Percentiles rank a stretch among this genome's conserved stretches.
Evolutionary conservation across 2,797 vertebrate species (phyloP).

Genomic region (Acrossocheilus fasciatus): DNA sequence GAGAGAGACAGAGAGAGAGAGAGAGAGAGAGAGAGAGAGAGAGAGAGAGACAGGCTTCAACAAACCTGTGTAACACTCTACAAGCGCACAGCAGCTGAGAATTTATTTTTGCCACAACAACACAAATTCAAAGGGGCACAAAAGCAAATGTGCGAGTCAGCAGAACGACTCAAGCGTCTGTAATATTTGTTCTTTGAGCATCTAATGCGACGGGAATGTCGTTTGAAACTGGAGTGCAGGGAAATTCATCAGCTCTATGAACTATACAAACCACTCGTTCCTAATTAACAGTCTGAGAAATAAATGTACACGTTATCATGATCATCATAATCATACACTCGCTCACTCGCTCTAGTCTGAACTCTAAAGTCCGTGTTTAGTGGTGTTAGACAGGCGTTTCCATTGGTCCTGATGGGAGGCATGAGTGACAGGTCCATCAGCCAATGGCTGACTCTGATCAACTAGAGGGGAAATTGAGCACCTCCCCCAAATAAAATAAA

Average conservation of each 20-base stretch:
- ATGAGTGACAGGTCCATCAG: conserved; percentile 62
- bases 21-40: background rate
- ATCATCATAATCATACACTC: conserved; percentile 56
- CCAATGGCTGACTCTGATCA: conserved; percentile 70
- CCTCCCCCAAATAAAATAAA: conserved; percentile 47
- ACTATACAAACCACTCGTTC: background rate
- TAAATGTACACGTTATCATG: conserved; percentile 21
- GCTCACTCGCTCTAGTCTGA: conserved; percentile 61
- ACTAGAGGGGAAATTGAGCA: conserved; percentile 60
- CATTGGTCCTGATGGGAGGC: conserved; percentile 68
- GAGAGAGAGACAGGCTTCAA: background rate
- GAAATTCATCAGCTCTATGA: background rate
- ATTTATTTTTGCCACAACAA: conserved; percentile 45
- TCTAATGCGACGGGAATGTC: conserved; percentile 3
- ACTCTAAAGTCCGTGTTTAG: conserved; percentile 64
- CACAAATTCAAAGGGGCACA: conserved; percentile 39
- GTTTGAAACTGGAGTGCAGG: background rate
- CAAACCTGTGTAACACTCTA: conserved; percentile 1
- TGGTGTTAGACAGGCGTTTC: conserved; percentile 61
- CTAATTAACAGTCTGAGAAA: conserved; percentile 36
- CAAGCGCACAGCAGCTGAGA: conserved; percentile 29
- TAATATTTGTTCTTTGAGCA: conserved; percentile 31
- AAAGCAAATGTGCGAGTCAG: conserved; percentile 37
- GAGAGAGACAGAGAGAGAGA: background rate
- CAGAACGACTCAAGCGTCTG: conserved; percentile 26